phyloP scores from a whole-genome alignment of 2,113 vertebrate genomes.

The Tinamus guttatus region DNA sequence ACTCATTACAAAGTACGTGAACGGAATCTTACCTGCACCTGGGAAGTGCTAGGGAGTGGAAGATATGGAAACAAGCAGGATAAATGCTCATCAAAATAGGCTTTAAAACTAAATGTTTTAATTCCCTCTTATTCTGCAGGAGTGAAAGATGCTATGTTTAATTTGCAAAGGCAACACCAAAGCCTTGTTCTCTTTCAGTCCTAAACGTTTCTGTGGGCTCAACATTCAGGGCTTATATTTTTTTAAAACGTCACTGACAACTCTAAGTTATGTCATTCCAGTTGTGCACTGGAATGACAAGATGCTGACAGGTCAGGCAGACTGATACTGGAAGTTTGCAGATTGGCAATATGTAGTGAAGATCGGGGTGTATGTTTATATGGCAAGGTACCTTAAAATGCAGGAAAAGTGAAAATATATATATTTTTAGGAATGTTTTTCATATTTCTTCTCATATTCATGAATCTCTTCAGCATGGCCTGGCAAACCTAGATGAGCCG shows the following conservation, averaged over 20 bases:
- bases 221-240: neutral
- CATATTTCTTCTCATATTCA: neutral
- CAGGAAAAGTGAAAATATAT: neutral
- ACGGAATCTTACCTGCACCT: neutral
- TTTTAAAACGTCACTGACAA: neutral
- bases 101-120: neutral
- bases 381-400: neutral
- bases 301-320: neutral
- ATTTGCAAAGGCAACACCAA: neutral
- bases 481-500: neutral
- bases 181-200: neutral
- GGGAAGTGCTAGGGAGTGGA: neutral
- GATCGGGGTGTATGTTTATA: rapidly evolving
- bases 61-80: neutral
- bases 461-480: rapidly evolving
- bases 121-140: neutral
- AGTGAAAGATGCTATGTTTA: neutral
- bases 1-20: neutral
- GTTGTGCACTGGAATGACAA: neutral
- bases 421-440: neutral
- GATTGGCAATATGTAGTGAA: no score
- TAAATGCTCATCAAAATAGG: neutral
- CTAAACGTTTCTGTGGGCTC: neutral
- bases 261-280: no score
- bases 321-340: neutral